A percentile compares a stretch with the other conserved stretches of the same genome.
phyloP scores from a whole-genome alignment of 2,113 vertebrate species.

The Melospiza melodia region DNA sequence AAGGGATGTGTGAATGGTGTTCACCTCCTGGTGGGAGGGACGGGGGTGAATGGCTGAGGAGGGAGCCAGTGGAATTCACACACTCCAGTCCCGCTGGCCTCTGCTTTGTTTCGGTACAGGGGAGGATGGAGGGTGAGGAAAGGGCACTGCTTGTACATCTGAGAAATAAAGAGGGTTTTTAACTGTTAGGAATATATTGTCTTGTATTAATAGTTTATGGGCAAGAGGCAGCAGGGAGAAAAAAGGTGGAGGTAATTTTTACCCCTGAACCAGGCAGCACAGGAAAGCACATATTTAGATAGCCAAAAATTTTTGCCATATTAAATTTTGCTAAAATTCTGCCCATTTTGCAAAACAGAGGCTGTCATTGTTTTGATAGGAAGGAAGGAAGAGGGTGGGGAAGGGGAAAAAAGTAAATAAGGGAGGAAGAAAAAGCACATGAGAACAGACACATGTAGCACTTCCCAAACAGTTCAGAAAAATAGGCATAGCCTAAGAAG shows the following conservation, averaged over 20 bases:
- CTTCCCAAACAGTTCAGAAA: neutral
- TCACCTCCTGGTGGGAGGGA: neutral
- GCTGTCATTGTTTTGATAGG: neutral
- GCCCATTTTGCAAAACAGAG: neutral
- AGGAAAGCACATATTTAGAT: neutral
- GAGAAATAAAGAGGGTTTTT: neutral
- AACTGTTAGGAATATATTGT: neutral
- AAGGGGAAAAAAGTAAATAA: neutral
- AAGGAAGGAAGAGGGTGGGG: neutral
- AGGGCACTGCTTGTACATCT: neutral
- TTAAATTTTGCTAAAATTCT: neutral
- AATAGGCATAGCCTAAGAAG: neutral
- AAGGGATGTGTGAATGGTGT: neutral
- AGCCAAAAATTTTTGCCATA: neutral
- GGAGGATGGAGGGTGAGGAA: neutral
- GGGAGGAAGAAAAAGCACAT: neutral
- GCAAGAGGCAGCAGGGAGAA: too few species aligned
- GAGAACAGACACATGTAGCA: neutral
- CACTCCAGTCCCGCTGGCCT: accelerated
- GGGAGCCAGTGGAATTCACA: neutral
- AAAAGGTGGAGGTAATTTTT: neutral
- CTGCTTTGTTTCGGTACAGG: neutral
- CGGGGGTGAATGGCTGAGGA: neutral
- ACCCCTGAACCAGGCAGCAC: neutral
- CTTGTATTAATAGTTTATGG: neutral